Evolutionary conservation across 2,113 vertebrate species (phyloP).

Genomic region (Lycaon pictus): DNA sequence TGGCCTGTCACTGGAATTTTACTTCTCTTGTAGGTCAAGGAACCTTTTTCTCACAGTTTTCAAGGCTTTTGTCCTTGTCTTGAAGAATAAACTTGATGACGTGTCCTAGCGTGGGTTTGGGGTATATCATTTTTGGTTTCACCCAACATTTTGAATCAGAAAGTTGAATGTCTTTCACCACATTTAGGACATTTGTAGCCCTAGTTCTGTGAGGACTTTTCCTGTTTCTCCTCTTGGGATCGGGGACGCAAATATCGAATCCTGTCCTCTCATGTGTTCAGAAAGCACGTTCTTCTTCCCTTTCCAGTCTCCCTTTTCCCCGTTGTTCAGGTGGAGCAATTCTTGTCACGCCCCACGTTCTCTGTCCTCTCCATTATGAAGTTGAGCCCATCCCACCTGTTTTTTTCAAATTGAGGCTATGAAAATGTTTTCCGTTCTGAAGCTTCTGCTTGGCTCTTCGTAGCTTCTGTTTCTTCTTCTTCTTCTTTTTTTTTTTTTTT

Average conservation of each 20-base stretch:
- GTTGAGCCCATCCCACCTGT: rapidly evolving
- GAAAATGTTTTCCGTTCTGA: rapidly evolving
- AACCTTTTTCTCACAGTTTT: no score
- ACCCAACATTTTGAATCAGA: neutral
- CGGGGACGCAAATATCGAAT: rapidly evolving
- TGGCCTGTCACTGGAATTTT: rapidly evolving
- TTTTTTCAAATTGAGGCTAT: neutral
- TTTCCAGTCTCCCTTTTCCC: neutral
- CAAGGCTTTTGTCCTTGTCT: neutral
- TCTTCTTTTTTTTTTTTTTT: no score
- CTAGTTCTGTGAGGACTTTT: neutral
- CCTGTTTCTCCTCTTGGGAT: neutral
- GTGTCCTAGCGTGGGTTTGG: neutral
- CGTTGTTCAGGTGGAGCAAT: neutral
- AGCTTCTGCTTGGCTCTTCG: neutral
- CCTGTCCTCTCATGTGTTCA: rapidly evolving
- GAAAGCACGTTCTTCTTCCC: neutral
- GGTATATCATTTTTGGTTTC: neutral
- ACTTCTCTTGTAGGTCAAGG: neutral
- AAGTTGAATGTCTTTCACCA: neutral
- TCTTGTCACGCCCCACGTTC: neutral
- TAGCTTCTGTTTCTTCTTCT: no score
- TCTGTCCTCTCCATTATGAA: neutral
- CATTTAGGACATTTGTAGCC: neutral
- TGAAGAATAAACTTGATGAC: neutral